Evolutionary conservation across 2,888 invertebrate species (phyloP), one percentile per base, ranked within the genome.

Genomic region (Quadriops clusia): DNA sequence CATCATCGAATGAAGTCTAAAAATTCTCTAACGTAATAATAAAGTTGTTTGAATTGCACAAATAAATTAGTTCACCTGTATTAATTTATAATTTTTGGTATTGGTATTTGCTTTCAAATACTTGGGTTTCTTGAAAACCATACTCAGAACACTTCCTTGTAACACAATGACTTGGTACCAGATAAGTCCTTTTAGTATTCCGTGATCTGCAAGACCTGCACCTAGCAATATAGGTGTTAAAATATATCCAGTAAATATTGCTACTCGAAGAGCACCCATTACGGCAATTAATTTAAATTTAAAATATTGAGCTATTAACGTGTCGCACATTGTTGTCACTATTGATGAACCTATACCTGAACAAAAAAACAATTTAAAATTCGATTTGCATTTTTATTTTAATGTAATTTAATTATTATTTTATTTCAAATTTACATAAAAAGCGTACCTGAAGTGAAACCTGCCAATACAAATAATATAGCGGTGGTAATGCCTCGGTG

Each of bases 241-340:
- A 34, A 68, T 61, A 50, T 69, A 69, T 13, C 73, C 73, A 1
- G 70, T 42, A 1, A 67, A 64, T 1, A 66, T 64, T 1, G 67
- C 64, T 47, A 67, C 61, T 38, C 69, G 63, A 4, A 70, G 58
- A 14, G 71, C 53, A 28, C 68, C 60, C 32, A 64, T 67, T 1
- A 70, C 63, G 32, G 63, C 56, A 2, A 63, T 60, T 13, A 71
- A 57, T 42, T 70, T 72, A 16, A 69, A 59, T 38, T 67, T 58
- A 47, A 74, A 74, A 53, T 70, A 73, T 43, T 72, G 72, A 0
- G 64, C 63, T 28, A 74, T 52, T 26, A 72, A 61, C 5, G 70
- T 59, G 48, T 73, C 72, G 12, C 68, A 67, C 49, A 73, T 72
- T 24, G 68, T 63, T 10, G 67, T 65, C 13, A 69, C 64, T 25